Conservation (phyloP, 1,140 invertebrate species). For the Aethina tumida region DNA sequence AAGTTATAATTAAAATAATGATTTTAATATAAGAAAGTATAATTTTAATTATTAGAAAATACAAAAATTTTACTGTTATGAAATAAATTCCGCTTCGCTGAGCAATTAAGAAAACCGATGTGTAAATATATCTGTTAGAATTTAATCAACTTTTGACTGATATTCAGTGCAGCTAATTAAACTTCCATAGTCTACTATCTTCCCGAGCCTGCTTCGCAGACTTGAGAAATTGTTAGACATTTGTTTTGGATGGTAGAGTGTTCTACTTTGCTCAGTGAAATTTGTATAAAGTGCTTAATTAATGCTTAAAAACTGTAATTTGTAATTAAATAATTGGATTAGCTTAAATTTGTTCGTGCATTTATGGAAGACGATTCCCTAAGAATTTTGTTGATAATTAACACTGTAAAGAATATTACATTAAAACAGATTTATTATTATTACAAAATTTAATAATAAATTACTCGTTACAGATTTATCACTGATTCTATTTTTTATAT, state of each 20-base stretch:
- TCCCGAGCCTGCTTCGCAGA: conserved; percentile 10
- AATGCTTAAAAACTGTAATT: conserved; percentile 22
- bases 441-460: no score
- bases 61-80: no score
- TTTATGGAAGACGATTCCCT: conserved; percentile 13
- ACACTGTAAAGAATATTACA: no score
- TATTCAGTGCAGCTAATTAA: conserved; percentile 22
- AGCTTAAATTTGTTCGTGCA: conserved; percentile 16
- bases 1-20: no score
- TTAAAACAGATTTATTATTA: no score
- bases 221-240: conserved; percentile 23
- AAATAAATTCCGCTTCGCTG: no score
- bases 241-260: conserved; percentile 19
- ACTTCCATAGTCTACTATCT: conserved; percentile 21
- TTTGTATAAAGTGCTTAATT: conserved; percentile 22
- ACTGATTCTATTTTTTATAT: no score
- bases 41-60: no score
- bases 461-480: no score
- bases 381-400: conserved; percentile 17
- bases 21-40: no score
- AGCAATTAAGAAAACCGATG: conserved; percentile 19
- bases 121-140: conserved; percentile 22
- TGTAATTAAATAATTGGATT: conserved; percentile 24
- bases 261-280: conserved; percentile 17
- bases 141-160: conserved; percentile 25